Percentiles rank a stretch among this genome's conserved stretches.
Evolutionary conservation across 2,888 invertebrate genomes (phyloP).

Genomic region (Campopleginae sp.): DNA sequence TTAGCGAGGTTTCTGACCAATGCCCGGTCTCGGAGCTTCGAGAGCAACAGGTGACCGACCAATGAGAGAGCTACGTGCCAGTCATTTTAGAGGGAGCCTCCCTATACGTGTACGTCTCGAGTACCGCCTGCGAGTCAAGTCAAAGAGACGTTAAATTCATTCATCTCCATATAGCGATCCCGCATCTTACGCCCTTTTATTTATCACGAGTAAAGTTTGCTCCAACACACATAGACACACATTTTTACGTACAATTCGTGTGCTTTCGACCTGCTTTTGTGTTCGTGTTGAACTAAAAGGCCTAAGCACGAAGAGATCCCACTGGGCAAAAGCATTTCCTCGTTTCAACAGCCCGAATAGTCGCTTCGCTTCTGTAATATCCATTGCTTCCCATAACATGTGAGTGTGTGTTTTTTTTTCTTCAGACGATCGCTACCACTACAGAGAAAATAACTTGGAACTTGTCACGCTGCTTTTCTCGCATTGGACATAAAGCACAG

Average conservation of each 20-base stretch:
- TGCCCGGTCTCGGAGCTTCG: conserved; percentile 75
- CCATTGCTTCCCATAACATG: not conserved
- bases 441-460: conserved; percentile 23
- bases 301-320: conserved; percentile 53
- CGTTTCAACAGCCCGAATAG: conserved; percentile 43
- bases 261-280: conserved; percentile 13
- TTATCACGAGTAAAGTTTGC: not conserved
- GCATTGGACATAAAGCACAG: conserved; percentile 18
- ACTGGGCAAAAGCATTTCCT: conserved; percentile 56
- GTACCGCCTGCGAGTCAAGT: not conserved
- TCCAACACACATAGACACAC: not conserved
- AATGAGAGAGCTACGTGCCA: conserved; percentile 73
- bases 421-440: conserved; percentile 4
- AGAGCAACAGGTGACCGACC: conserved; percentile 82
- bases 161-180: not conserved
- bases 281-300: not conserved
- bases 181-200: not conserved
- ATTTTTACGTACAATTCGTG: not conserved
- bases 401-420: not conserved
- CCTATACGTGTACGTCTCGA: not conserved
- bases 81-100: conserved; percentile 59
- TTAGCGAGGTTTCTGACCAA: conserved; percentile 64
- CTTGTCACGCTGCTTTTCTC: conserved; percentile 59
- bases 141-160: not conserved
- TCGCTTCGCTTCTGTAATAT: conserved; percentile 24